These are phyloP conservation scores for Psammodynastes pulverulentus DNA, from an alignment of 2,113 vertebrate genomes.

Conservation along the genomic window DNA sequence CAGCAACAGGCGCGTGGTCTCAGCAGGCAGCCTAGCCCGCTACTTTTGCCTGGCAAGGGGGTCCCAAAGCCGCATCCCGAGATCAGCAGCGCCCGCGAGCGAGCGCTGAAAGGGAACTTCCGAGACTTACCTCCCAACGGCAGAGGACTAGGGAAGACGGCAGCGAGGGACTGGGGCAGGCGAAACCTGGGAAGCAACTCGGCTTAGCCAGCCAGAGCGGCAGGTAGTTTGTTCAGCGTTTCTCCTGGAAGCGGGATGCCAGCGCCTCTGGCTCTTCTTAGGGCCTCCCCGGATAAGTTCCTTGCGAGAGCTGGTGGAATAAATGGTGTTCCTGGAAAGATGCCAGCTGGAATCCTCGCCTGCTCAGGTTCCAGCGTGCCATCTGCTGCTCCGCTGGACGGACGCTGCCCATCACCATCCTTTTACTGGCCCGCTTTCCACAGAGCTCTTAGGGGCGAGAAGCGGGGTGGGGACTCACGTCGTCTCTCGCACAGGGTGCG, in stretches of 20 bases:
- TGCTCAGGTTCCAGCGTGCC: slow-evolving; percentile 13
- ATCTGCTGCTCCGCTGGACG: slow-evolving; percentile 29
- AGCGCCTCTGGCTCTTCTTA: background rate
- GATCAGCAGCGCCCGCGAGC: background rate
- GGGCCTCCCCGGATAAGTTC: slow-evolving; percentile 1
- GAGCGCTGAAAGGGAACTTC: background rate
- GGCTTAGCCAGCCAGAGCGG: background rate
- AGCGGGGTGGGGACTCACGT: too few relatives aligned
- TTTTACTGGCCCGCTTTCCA: slow-evolving; percentile 47
- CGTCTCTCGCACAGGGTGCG: background rate
- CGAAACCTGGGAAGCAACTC: slow-evolving; percentile 25
- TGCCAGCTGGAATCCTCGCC: slow-evolving; percentile 51
- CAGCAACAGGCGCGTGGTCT: background rate
- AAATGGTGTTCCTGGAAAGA: background rate
- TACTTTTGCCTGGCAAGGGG: background rate
- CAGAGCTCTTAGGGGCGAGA: background rate
- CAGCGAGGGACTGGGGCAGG: background rate
- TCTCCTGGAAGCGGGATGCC: background rate
- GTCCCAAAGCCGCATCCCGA: background rate
- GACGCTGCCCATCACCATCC: slow-evolving; percentile 51
- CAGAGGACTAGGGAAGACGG: slow-evolving; percentile 29
- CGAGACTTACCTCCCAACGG: slow-evolving; percentile 41
- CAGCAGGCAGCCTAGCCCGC: background rate
- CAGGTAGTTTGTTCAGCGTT: background rate
- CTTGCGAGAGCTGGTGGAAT: background rate